A percentile compares a stretch with the other conserved stretches of the same genome.
phyloP scores from a whole-genome alignment of 2,888 invertebrate genomes.

The Thera obeliscata region DNA sequence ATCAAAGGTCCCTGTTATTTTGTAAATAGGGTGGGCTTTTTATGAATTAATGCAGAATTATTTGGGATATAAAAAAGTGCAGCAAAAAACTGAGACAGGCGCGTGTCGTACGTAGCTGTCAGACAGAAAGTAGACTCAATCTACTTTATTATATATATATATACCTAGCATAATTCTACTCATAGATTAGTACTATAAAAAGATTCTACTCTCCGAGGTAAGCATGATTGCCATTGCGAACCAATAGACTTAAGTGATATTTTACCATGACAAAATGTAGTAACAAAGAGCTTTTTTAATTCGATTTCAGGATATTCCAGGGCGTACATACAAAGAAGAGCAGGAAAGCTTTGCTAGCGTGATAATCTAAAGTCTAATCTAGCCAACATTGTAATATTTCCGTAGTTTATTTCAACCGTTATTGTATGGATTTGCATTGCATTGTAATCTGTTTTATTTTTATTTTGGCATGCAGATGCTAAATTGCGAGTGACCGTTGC shows the following conservation, averaged over 20 bases:
- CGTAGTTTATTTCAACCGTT: neutral
- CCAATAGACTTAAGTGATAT: no score
- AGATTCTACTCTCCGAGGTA: no score
- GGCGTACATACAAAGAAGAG: no score
- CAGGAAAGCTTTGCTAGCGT: no score
- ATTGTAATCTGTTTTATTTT: slow-evolving; percentile 40
- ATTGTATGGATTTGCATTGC: neutral
- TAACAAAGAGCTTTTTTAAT: neutral
- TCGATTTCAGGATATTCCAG: no score
- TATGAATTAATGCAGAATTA: slow-evolving; percentile 56
- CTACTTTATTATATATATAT: neutral
- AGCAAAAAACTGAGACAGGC: slow-evolving; percentile 61
- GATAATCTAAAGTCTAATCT: no score
- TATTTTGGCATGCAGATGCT: slow-evolving; percentile 60
- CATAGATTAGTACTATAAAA: neutral
- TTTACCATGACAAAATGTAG: neutral
- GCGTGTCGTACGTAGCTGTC: slow-evolving; percentile 58
- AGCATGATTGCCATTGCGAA: no score
- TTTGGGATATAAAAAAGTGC: slow-evolving; percentile 53
- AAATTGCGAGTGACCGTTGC: slow-evolving; percentile 77
- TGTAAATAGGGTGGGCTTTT: slow-evolving; percentile 78
- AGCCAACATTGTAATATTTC: no score
- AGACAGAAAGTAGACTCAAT: slow-evolving; percentile 50
- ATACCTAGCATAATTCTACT: neutral
- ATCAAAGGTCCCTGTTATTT: slow-evolving; percentile 82